phyloP scores from a whole-genome alignment of 2,797 vertebrate species.

The Hyperoplus immaculatus region DNA sequence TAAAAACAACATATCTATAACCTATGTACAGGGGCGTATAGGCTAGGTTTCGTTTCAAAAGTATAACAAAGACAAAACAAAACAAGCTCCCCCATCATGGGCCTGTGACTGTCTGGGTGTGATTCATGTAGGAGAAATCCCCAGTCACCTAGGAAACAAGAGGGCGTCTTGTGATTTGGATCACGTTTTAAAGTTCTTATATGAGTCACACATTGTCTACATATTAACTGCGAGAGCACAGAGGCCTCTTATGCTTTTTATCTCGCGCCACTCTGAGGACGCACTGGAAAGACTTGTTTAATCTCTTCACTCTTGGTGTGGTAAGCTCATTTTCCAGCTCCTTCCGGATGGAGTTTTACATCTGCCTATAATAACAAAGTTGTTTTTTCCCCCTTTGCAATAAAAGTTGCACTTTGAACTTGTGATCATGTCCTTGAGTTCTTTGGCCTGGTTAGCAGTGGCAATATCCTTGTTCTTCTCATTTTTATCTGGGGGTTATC shows the following conservation, averaged over 20 bases:
- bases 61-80: slow-evolving; percentile 20
- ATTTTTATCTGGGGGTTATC: slow-evolving; percentile 18
- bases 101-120: slow-evolving; percentile 30
- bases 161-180: slow-evolving; percentile 54
- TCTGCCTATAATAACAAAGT: slow-evolving; percentile 46
- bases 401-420: slow-evolving; percentile 45
- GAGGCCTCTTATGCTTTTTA: slow-evolving; percentile 65
- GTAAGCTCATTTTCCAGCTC: slow-evolving; percentile 61
- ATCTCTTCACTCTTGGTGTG: slow-evolving; percentile 60
- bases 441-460: slow-evolving; percentile 46
- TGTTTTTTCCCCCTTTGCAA: slow-evolving; percentile 1
- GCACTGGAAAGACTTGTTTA: slow-evolving; percentile 67
- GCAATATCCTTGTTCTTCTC: slow-evolving; percentile 43
- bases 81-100: slow-evolving; percentile 17
- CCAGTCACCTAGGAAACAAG: slow-evolving; percentile 61
- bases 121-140: slow-evolving; percentile 61
- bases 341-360: slow-evolving; percentile 60
- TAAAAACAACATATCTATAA: too few relatives aligned
- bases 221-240: slow-evolving; percentile 51
- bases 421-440: slow-evolving; percentile 27
- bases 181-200: slow-evolving; percentile 63
- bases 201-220: slow-evolving; percentile 73
- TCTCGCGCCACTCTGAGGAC: slow-evolving; percentile 60
- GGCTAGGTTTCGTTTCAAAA: slow-evolving; percentile 2
- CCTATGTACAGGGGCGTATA: too few relatives aligned